A percentile compares a stretch with the other conserved stretches of the same genome.
These are phyloP conservation scores for Nomada ferruginata DNA, from an alignment of 2,888 invertebrate genomes.

Conservation along the genomic window DNA sequence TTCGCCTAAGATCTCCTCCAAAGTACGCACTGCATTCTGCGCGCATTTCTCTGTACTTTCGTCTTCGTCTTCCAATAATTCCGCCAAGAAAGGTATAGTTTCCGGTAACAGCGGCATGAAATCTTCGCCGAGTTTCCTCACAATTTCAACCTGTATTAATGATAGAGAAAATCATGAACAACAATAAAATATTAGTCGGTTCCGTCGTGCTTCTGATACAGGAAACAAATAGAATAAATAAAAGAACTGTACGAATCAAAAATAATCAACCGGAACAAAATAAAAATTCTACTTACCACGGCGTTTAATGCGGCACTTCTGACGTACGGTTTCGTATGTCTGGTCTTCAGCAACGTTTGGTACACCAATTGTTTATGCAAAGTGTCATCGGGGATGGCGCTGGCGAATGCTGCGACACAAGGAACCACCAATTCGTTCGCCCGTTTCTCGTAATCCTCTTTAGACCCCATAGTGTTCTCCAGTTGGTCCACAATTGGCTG, in stretches of 20 bases:
- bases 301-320: constrained; percentile 81
- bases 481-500: constrained; percentile 95
- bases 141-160: constrained; percentile 88
- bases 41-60: constrained; percentile 92
- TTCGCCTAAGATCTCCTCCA: constrained; percentile 95
- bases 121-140: constrained; percentile 93
- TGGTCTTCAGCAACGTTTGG: constrained; percentile 94
- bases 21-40: constrained; percentile 91
- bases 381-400: constrained; percentile 93
- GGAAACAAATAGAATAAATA: neutral
- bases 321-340: constrained; percentile 90
- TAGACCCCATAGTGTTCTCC: constrained; percentile 90
- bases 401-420: constrained; percentile 93
- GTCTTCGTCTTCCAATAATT: constrained; percentile 95
- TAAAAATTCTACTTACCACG: constrained; percentile 72
- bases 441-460: constrained; percentile 86
- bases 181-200: neutral
- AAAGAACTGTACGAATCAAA: neutral
- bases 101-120: constrained; percentile 95
- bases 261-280: neutral
- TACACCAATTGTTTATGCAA: constrained; percentile 96
- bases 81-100: constrained; percentile 96
- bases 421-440: constrained; percentile 88
- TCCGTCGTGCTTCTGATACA: neutral
- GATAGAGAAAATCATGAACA: neutral